A percentile compares a stretch with the other conserved stretches of the same genome.
These are phyloP conservation scores for Otocyon megalotis DNA, from an alignment of 2,113 vertebrate species.

Conservation along the genomic window DNA sequence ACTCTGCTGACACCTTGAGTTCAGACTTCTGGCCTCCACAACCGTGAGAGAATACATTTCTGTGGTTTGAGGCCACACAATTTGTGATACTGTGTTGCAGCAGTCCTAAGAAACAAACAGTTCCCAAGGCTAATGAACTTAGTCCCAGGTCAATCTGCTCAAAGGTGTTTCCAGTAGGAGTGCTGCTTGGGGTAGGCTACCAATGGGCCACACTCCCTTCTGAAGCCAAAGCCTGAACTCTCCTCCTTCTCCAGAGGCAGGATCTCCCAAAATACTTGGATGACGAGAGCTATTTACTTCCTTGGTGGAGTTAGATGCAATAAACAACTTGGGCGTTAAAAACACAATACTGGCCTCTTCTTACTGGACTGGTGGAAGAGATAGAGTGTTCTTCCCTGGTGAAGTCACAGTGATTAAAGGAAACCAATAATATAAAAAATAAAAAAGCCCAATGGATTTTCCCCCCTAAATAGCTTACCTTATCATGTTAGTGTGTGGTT, in stretches of 20 bases:
- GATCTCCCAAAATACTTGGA: not conserved
- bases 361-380: not conserved
- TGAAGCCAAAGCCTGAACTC: not conserved
- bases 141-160: not conserved
- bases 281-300: not conserved
- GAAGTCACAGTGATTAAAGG: not conserved
- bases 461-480: not conserved
- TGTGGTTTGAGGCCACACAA: not conserved
- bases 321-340: not conserved
- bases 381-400: not conserved
- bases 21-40: not conserved
- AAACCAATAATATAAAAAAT: not conserved
- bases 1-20: not conserved
- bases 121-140: not conserved
- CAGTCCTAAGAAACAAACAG: not conserved
- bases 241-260: not conserved
- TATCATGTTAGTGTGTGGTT: not conserved
- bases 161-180: no score
- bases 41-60: not conserved
- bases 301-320: not conserved
- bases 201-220: not conserved
- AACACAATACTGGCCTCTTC: not conserved
- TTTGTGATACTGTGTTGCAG: not conserved
- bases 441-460: not conserved
- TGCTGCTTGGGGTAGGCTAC: not conserved